Conservation (phyloP, 2,888 invertebrate species). For the Nipponacmea schrenckii region DNA sequence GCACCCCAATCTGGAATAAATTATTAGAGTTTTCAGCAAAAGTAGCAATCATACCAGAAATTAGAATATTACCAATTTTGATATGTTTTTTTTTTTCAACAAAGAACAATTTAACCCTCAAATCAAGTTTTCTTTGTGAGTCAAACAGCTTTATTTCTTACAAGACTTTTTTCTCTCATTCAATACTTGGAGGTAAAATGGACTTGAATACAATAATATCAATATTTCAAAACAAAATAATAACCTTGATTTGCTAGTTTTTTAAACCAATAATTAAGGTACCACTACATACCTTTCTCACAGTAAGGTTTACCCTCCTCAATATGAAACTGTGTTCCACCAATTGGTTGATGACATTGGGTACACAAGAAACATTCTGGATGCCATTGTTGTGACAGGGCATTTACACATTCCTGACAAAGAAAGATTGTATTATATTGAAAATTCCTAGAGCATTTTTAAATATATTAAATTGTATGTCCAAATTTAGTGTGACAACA, state of each 20-base stretch:
- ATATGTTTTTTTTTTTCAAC: neutral
- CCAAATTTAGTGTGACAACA: too few relatives aligned
- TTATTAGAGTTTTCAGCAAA: neutral
- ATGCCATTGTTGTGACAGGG: conserved; percentile 97
- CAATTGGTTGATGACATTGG: conserved; percentile 94
- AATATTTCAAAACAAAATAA: too few relatives aligned
- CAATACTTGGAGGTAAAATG: neutral
- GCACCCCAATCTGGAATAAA: conserved; percentile 90
- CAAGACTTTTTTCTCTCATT: neutral
- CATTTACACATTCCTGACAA: conserved; percentile 92
- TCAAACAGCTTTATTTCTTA: too few relatives aligned
- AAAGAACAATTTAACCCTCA: neutral
- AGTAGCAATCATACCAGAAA: neutral
- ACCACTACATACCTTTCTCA: conserved; percentile 78
- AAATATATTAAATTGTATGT: too few relatives aligned
- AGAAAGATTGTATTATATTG: conserved; percentile 3
- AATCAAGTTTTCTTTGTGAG: neutral
- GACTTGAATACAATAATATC: neutral
- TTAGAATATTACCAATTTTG: neutral
- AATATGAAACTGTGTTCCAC: conserved; percentile 96
- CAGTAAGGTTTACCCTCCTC: conserved; percentile 97
- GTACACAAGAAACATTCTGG: conserved; percentile 97
- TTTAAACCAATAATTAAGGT: too few relatives aligned
- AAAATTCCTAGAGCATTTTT: too few relatives aligned
- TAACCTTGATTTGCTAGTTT: too few relatives aligned